Base-by-base conservation (phyloP, 2,113 vertebrate genomes). In the Gasterosteus nipponicus region DNA sequence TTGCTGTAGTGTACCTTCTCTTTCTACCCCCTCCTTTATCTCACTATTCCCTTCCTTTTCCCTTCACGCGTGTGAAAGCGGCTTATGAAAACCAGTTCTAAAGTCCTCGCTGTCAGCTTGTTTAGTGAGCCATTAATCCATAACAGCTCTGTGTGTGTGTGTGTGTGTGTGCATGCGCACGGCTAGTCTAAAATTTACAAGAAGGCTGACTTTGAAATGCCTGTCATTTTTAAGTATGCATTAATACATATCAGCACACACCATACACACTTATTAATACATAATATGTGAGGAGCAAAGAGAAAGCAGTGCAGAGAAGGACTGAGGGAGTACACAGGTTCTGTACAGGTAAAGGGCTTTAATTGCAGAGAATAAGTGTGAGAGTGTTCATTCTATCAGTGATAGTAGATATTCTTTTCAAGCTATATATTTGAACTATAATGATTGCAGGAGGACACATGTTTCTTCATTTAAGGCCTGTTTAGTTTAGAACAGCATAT, bases 121-220 rank as follows among this genome's bases (percentile, higher is more conserved):
- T 91, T 93, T 89, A 86, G 79, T 56, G 65, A 88, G 60, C 73
- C 62, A 83, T 90, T 92, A 89, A 92, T 93, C 88, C 92, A 82
- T 57, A 72, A 74, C 83, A 88, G 87, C 89, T 88, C 84, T 31
- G 29, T 7, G 51, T 22, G 33, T 22, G 59, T 58, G 57, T 63
- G 78, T 54, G 65, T 68, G 59, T 60, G 65, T 2, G 51, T 1
- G 66, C 15, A 46, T 8, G 7, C 1, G 3, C 14, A 41, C 15
- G 31, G 16, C 29, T 56, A 33, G 15, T 54, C 39, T 66, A 10
- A 79, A 58, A 80, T 80, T 81, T 70, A 76, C 80, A 84, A 72
- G 53, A 81, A 84, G 71, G 83, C 85, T 83, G 81, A 71, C 70
- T 78, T 83, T 42, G 29, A 78, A 85, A 77, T 10, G 84, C 75